Conservation (phyloP, 2,888 invertebrate genomes). For the Eupelmus urozonus region DNA sequence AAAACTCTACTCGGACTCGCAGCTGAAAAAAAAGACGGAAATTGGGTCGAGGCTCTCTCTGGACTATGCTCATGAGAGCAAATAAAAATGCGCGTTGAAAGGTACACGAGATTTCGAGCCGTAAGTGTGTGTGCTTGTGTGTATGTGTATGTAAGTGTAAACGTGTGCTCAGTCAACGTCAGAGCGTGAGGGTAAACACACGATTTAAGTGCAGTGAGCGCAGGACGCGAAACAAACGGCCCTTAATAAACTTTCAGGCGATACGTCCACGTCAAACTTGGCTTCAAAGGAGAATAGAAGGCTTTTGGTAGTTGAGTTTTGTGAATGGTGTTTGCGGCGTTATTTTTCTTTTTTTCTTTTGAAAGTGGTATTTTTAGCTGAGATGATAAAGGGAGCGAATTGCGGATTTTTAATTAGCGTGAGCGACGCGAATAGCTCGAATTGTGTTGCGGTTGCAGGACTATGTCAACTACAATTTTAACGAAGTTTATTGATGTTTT, state of each 20-base stretch:
- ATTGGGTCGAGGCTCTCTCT: not conserved
- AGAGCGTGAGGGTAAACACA: slow-evolving; percentile 36
- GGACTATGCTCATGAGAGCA: not conserved
- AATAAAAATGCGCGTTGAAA: slow-evolving; percentile 30
- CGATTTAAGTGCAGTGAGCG: slow-evolving; percentile 24
- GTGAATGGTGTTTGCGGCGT: not conserved
- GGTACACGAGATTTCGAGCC: not conserved
- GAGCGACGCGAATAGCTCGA: too few species aligned
- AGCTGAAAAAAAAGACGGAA: too few species aligned
- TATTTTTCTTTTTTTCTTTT: not conserved
- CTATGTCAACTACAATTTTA: too few species aligned
- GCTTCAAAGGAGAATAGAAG: not conserved
- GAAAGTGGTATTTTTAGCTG: not conserved
- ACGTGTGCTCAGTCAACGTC: slow-evolving; percentile 44
- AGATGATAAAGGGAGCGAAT: too few species aligned
- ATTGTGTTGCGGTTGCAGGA: too few species aligned
- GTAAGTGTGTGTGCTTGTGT: not conserved
- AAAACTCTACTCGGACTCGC: not conserved
- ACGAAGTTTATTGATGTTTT: too few species aligned
- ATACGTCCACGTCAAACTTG: slow-evolving; percentile 44
- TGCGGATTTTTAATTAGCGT: too few species aligned
- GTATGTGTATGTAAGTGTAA: not conserved
- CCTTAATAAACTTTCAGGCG: slow-evolving; percentile 48
- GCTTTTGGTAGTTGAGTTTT: not conserved
- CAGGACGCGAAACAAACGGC: slow-evolving; percentile 45